Evolutionary conservation across 1,140 invertebrate species (phyloP), one percentile per base, ranked within the genome.

Genomic region (Nephotettix cincticeps): DNA sequence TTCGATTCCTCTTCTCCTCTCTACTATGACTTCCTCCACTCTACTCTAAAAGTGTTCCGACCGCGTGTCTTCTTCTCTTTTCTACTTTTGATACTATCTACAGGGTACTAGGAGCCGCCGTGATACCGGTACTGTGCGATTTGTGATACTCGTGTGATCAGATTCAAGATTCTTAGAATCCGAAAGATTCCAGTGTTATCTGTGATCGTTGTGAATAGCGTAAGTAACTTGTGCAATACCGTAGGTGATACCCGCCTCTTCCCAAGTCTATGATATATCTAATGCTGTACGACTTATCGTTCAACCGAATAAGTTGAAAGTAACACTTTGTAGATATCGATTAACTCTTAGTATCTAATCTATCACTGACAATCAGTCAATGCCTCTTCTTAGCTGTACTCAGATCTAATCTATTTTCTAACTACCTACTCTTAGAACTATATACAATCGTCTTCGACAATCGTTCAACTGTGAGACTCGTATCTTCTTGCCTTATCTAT

Each of bases 351-450:
- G 64, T 32, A 32, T 67, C 21, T 43, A 67, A 9, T 45, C 64
- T 67, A 45, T 43, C 36, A 27, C 23, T 67, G 64, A 67, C 64
- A 67, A 67, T 67, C 64, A 67, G 64, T 67, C 64, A 25, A 67
- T 67, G 64, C 64, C 64, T 67, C 64, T 67, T 65, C 29, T 67
- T 43, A 43, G 4, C 30, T 19, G 64, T 27, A 61, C 40, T 45
- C 27, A 25, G 21, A 67, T 27, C 40, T 65, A 63, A 65, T 65
- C 64, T 67, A 67, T 67, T 65, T 65, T 65, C 63, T 65, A 61
- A 65, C 63, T 65, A 32, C 30, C 19, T 23, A 67, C 36, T 45
- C 14, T 64, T 32, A n/a, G 30, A 64, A n/a, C 28, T 43, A 19
- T n/a, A 14, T 29, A 67, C 32, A 40, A 43, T 67, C 32, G 21